Base-by-base conservation (phyloP, 2,797 vertebrate genomes). In the Cirrhinus molitorella region DNA sequence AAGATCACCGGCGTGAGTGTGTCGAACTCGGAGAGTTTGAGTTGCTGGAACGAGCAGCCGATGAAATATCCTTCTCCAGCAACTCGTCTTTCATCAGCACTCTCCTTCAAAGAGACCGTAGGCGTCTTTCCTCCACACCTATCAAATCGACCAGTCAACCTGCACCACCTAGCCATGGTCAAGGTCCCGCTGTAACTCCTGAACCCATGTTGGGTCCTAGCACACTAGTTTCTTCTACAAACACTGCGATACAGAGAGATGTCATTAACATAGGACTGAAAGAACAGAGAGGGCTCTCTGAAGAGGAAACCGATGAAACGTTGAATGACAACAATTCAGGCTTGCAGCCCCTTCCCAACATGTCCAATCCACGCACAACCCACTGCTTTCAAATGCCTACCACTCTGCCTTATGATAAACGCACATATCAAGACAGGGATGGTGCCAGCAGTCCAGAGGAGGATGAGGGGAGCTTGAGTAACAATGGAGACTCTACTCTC, bases 41-140 rank as follows among this genome's bases (percentile, higher is more conserved):
- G 90, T 95, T 99, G 87, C 93, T 99, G 86, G 98, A 99, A 89
- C 95, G 96, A 89, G 98, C 96, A n/a, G 98, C 98, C 10, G 96
- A 98, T 85, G 98, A 99, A 91, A 93, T 98, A 61, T 99, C 98
- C 75, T 98, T 99, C 92, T 98, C 97, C 2, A 99, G 97, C 81
- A 98, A 97, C 94, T 98, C 97, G 19, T 99, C 98, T 1, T 98
- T 99, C 88, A 94, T 99, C 66, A 89, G 93, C 28, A 83, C 75
- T 1, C 87, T 91, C 11, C 83, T 88, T 88, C 91, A 4, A 6
- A 90, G 86, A 31, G 88, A 86, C 75, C 87, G 89, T 21, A 88
- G 89, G 2, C 92, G 93, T 31, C 95, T 98, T 78, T 99, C 97
- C 81, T 99, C 98, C 87, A 99, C 98, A 2, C 98, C 98, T 40